A percentile compares a stretch with the other conserved stretches of the same genome.
Conservation (phyloP, 2,888 invertebrate genomes). For the Eucera pruinosa region DNA sequence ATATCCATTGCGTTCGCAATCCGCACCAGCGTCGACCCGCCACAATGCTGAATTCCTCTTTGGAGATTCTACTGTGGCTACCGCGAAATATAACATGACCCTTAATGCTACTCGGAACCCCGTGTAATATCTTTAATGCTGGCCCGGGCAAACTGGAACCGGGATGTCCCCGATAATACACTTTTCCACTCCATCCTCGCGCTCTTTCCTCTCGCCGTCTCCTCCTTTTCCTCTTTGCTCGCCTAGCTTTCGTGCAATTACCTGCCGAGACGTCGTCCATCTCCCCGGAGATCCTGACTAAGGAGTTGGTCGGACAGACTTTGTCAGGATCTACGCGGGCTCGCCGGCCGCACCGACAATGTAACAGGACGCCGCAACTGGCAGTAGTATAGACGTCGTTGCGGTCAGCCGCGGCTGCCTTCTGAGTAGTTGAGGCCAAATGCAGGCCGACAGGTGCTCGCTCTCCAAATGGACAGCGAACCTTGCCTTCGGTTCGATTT, state of each 20-base stretch:
- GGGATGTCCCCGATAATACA: constrained; percentile 71
- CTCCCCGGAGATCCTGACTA: constrained; percentile 72
- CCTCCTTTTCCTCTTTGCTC: constrained; percentile 12
- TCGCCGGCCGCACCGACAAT: constrained; percentile 47
- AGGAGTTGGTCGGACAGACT: constrained; percentile 65
- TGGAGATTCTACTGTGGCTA: constrained; percentile 23
- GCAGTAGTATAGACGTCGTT: constrained; percentile 79
- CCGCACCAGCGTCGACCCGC: no score
- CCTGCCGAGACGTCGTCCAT: constrained; percentile 75
- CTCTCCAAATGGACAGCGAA: constrained; percentile 34
- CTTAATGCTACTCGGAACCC: constrained; percentile 40
- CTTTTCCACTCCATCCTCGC: constrained; percentile 53
- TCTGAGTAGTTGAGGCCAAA: constrained; percentile 75
- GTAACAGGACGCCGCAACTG: constrained; percentile 42
- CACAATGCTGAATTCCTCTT: background rate
- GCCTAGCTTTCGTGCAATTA: constrained; percentile 76
- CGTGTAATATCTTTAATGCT: constrained; percentile 64
- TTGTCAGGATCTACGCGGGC: constrained; percentile 67
- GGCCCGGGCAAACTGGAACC: constrained; percentile 29
- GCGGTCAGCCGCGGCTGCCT: constrained; percentile 77
- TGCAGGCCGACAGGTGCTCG: constrained; percentile 75
- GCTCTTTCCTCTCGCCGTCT: background rate
- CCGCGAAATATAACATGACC: constrained; percentile 49
- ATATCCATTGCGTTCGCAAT: no score
- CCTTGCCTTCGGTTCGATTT: no score